phyloP scores from a whole-genome alignment of 2,113 vertebrate genomes.

The Pomatorhinus ruficollis region DNA sequence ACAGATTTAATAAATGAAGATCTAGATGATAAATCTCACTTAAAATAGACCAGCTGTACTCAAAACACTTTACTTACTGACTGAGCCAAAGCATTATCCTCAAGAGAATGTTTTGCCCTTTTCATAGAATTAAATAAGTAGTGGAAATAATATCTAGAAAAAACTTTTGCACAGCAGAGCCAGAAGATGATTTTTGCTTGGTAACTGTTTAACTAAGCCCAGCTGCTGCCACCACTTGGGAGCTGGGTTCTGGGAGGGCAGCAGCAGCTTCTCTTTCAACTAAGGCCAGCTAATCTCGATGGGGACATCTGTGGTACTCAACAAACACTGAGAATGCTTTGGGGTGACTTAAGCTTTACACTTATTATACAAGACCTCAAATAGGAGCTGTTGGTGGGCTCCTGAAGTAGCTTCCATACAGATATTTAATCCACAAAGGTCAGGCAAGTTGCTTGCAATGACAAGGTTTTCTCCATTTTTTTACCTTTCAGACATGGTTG shows the following conservation, averaged over 20 bases:
- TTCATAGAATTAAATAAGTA: neutral
- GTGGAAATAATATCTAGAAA: constrained; percentile 13
- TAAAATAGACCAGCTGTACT: neutral
- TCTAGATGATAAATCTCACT: neutral
- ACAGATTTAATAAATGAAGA: neutral
- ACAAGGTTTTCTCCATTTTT: neutral
- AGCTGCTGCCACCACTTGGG: neutral
- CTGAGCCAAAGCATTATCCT: neutral
- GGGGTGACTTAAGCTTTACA: neutral
- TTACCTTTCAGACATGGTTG: neutral
- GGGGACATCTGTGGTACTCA: neutral
- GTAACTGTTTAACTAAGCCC: neutral
- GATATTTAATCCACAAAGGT: neutral
- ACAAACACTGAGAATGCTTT: neutral
- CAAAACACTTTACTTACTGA: neutral
- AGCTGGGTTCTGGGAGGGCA: neutral
- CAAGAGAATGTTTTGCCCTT: neutral
- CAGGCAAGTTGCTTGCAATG: neutral
- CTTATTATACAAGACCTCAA: neutral
- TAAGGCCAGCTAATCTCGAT: neutral
- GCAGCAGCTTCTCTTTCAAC: neutral
- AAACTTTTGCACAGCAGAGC: neutral
- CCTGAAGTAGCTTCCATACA: neutral
- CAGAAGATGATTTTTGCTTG: neutral
- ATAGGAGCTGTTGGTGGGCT: neutral